Evolutionary conservation across 2,113 vertebrate species (phyloP).

Genomic region (Coregonus clupeaformis): DNA sequence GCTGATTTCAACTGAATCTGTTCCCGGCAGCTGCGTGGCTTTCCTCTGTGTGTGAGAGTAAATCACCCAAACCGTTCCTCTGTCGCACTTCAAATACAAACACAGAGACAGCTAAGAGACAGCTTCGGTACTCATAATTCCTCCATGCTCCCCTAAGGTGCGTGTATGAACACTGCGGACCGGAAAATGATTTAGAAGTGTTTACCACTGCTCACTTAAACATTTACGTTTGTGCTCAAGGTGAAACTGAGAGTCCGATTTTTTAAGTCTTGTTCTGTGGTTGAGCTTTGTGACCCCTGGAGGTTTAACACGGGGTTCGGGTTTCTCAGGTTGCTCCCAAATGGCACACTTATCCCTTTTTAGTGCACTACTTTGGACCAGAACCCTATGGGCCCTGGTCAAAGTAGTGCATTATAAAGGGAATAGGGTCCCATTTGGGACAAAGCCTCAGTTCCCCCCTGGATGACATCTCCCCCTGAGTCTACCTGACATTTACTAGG

Average conservation of each 20-base stretch:
- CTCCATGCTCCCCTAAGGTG: constrained; percentile 13
- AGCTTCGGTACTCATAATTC: constrained; percentile 60
- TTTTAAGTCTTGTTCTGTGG: not conserved
- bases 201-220: constrained; percentile 67
- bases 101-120: constrained; percentile 43
- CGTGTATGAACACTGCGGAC: not conserved
- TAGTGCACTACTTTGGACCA: too few species aligned
- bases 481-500: constrained; percentile 58
- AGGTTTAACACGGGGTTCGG: constrained; percentile 38
- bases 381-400: too few species aligned
- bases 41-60: not conserved
- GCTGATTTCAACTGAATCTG: not conserved
- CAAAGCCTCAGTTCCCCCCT: too few species aligned
- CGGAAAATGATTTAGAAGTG: constrained; percentile 62
- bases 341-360: too few species aligned
- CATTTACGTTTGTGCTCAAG: constrained; percentile 71
- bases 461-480: not conserved
- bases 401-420: too few species aligned
- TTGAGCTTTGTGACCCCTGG: constrained; percentile 31
- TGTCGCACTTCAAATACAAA: constrained; percentile 24
- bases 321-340: not conserved
- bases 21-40: not conserved
- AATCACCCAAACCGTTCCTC: constrained; percentile 14
- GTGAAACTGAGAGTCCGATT: constrained; percentile 50
- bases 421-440: too few species aligned